phyloP scores from a whole-genome alignment of 2,113 vertebrate species.

The Eurystomus gularis region DNA sequence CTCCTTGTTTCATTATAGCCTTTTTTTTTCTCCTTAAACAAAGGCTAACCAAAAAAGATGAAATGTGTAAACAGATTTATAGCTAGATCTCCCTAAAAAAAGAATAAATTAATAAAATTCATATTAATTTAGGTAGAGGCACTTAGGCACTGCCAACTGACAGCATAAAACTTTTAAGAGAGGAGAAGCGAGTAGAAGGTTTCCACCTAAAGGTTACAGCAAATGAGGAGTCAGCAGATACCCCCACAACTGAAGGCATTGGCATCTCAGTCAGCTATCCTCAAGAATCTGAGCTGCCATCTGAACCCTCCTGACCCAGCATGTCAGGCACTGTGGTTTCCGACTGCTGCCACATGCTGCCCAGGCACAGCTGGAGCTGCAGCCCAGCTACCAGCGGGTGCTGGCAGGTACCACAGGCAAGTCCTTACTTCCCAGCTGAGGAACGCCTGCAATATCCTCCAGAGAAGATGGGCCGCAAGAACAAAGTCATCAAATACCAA shows the following conservation, averaged over 20 bases:
- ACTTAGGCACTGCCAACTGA: background rate
- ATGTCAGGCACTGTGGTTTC: background rate
- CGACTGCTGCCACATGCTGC: rapidly evolving
- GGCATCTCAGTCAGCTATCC: background rate
- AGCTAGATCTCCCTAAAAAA: background rate
- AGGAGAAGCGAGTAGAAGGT: background rate
- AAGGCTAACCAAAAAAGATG: background rate
- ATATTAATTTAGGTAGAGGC: background rate
- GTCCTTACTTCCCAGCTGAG: background rate
- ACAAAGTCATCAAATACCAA: background rate
- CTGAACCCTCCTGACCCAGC: background rate
- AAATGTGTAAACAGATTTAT: background rate
- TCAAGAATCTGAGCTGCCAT: background rate
- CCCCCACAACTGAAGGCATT: background rate
- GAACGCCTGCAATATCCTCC: background rate
- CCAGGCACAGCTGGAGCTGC: background rate
- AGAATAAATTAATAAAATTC: background rate
- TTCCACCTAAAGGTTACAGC: background rate
- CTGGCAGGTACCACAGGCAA: background rate
- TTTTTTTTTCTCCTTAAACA: background rate
- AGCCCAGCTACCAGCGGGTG: background rate
- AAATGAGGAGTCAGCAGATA: background rate
- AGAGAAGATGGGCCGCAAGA: background rate
- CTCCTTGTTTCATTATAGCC: background rate
- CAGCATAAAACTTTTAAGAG: background rate